A percentile compares a stretch with the other conserved stretches of the same genome.
phyloP scores from a whole-genome alignment of 1,140 invertebrate genomes.

The Aphidius gifuensis region DNA sequence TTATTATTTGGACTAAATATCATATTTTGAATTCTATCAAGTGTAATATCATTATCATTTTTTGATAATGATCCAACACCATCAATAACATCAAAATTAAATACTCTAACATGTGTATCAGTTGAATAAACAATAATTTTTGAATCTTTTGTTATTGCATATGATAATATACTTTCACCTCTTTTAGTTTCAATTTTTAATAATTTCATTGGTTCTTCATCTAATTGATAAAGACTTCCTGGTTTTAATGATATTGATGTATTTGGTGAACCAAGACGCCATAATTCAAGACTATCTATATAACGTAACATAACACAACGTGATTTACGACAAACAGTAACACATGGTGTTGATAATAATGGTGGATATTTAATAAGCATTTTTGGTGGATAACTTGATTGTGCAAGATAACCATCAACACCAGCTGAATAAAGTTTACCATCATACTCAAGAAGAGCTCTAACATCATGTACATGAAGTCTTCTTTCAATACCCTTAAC shows the following conservation, averaged over 20 bases:
- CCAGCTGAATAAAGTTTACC: slow-evolving; percentile 75
- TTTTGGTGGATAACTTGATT: slow-evolving; percentile 64
- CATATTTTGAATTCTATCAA: slow-evolving; percentile 43
- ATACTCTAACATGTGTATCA: slow-evolving; percentile 62
- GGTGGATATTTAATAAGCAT: slow-evolving; percentile 69
- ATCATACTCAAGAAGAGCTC: slow-evolving; percentile 63
- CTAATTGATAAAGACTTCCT: slow-evolving; percentile 36
- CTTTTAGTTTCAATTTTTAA: slow-evolving; percentile 62
- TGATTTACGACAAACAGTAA: slow-evolving; percentile 58
- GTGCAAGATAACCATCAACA: slow-evolving; percentile 71
- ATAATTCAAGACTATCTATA: slow-evolving; percentile 63
- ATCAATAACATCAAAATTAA: slow-evolving; percentile 60
- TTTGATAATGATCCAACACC: slow-evolving; percentile 38
- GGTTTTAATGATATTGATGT: slow-evolving; percentile 26
- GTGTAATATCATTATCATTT: slow-evolving; percentile 38
- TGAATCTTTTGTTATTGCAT: slow-evolving; percentile 66
- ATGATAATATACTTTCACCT: slow-evolving; percentile 64
- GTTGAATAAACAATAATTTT: slow-evolving; percentile 75
- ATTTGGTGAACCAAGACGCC: slow-evolving; percentile 55
- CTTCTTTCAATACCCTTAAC: slow-evolving; percentile 73
- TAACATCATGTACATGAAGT: slow-evolving; percentile 82
- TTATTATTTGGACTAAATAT: slow-evolving; percentile 49
- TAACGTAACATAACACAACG: slow-evolving; percentile 69
- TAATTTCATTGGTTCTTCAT: slow-evolving; percentile 64
- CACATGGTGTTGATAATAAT: slow-evolving; percentile 62